Percentiles rank a stretch among this genome's conserved stretches.
These are phyloP conservation scores for Nymphicus hollandicus DNA, from an alignment of 2,113 vertebrate species.

Conservation along the genomic window DNA sequence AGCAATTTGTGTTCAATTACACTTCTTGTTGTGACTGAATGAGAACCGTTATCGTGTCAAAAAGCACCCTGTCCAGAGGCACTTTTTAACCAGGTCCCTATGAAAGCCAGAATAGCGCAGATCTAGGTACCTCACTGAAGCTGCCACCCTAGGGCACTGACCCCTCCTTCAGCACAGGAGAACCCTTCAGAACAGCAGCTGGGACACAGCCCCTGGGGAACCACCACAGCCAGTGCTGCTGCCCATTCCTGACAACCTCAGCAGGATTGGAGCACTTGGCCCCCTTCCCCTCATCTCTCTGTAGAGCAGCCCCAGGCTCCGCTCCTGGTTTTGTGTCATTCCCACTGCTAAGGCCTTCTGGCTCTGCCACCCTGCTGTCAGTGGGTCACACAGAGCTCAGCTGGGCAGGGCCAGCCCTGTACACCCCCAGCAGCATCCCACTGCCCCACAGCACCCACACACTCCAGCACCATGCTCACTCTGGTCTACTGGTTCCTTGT, in stretches of 20 bases:
- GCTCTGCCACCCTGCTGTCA: not conserved
- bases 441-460: not conserved
- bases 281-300: not conserved
- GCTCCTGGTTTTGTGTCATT: fast-evolving
- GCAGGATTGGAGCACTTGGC: fast-evolving
- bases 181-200: fast-evolving
- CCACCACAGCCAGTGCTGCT: not conserved
- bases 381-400: not conserved
- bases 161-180: not conserved
- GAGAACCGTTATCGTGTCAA: not conserved
- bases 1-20: fast-evolving
- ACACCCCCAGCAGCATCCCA: not conserved
- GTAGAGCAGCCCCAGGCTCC: not conserved
- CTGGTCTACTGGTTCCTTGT: fast-evolving
- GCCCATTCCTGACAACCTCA: too few relatives aligned
- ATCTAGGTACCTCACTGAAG: fast-evolving
- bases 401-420: not conserved
- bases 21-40: not conserved
- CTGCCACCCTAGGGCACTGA: fast-evolving
- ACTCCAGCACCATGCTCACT: fast-evolving
- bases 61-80: not conserved
- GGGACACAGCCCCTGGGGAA: fast-evolving
- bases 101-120: fast-evolving
- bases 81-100: fast-evolving
- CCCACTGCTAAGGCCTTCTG: not conserved